Percentiles rank a stretch among this genome's conserved stretches.
phyloP scores from a whole-genome alignment of 35 echinoderm and acorn worm species.

The Ophiothrix spiculata region DNA sequence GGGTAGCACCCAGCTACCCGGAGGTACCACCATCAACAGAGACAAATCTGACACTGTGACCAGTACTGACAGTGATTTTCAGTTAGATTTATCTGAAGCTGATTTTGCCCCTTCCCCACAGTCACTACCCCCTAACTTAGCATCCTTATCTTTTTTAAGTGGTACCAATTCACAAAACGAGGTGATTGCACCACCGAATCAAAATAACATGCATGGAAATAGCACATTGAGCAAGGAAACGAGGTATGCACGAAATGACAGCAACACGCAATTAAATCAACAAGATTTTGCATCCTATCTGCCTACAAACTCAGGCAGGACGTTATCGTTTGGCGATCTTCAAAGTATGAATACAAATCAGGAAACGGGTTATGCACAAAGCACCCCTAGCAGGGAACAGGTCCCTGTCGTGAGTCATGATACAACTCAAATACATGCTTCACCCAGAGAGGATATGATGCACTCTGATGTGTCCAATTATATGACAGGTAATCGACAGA shows the following conservation, averaged over 20 bases:
- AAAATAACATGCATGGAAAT: no score
- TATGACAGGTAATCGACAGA: background rate
- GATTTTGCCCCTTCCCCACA: slow-evolving; percentile 88
- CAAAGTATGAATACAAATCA: slow-evolving; percentile 5
- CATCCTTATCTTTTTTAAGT: background rate
- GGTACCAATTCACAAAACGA: no score
- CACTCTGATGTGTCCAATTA: background rate
- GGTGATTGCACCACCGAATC: no score
- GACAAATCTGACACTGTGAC: slow-evolving; percentile 14
- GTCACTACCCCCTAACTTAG: slow-evolving; percentile 34
- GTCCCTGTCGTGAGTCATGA: background rate
- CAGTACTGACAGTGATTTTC: slow-evolving; percentile 53
- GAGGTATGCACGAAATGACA: slow-evolving; percentile 11
- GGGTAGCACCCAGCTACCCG: no score
- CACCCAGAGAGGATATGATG: background rate
- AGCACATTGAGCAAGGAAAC: no score
- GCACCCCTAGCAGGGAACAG: background rate
- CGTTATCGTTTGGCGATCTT: slow-evolving; percentile 28
- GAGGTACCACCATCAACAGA: background rate
- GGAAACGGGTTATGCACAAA: background rate
- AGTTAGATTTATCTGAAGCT: slow-evolving; percentile 89
- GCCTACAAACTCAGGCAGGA: slow-evolving; percentile 13
- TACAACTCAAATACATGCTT: background rate
- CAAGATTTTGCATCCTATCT: slow-evolving; percentile 59
- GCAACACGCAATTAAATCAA: slow-evolving; percentile 37